Conservation (phyloP, 1,140 invertebrate genomes). For the Papilio glaucus region DNA sequence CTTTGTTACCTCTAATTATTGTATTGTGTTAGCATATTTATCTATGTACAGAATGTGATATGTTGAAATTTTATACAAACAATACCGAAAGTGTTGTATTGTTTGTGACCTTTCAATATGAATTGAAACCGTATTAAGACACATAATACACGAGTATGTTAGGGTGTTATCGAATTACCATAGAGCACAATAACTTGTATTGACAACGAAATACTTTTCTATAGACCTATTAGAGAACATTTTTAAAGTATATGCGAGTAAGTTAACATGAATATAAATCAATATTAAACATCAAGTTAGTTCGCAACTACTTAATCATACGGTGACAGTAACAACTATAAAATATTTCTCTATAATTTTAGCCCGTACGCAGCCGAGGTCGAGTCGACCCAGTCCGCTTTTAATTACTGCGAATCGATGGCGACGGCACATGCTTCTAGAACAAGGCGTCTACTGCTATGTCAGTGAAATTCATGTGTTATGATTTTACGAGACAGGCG, state of each 20-base stretch:
- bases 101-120: too few relatives aligned
- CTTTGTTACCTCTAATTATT: too few relatives aligned
- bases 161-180: too few relatives aligned
- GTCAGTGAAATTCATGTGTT: conserved; percentile 61
- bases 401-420: conserved; percentile 58
- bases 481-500: conserved; percentile 45
- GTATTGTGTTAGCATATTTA: too few relatives aligned
- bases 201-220: too few relatives aligned
- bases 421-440: conserved; percentile 53
- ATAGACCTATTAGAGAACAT: not conserved
- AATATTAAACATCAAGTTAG: not conserved
- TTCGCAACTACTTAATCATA: conserved; percentile 22
- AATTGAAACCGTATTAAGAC: too few relatives aligned
- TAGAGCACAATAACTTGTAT: too few relatives aligned
- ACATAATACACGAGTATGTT: too few relatives aligned
- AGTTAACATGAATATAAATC: conserved; percentile 7
- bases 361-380: conserved; percentile 40
- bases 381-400: conserved; percentile 39
- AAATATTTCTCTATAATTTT: conserved; percentile 36
- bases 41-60: too few relatives aligned
- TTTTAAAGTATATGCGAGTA: not conserved
- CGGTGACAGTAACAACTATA: conserved; percentile 20
- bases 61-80: too few relatives aligned
- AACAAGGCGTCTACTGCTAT: conserved; percentile 56
- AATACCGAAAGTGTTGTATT: too few relatives aligned